Percentiles rank a stretch among this genome's conserved stretches.
These are phyloP conservation scores for Poecilia latipinna DNA, from an alignment of 2,113 vertebrate species.

Conservation along the genomic window DNA sequence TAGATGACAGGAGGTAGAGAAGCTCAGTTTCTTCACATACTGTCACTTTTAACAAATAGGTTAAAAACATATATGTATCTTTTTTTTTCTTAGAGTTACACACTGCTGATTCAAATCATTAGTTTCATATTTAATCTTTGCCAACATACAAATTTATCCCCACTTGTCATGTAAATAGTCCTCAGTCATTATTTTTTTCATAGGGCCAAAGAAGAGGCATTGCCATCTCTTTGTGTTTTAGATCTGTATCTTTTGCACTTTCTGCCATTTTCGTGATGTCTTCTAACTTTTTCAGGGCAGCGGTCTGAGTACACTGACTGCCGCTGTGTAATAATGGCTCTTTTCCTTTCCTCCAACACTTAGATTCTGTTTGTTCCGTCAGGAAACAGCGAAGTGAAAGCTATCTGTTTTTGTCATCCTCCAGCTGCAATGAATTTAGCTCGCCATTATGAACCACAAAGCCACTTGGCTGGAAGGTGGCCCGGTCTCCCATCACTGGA, in stretches of 20 bases:
- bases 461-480: slow-evolving; percentile 54
- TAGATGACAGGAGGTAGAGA: too few relatives aligned
- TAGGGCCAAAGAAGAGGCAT: slow-evolving; percentile 4
- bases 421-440: slow-evolving; percentile 55
- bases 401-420: slow-evolving; percentile 31
- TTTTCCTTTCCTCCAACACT: slow-evolving; percentile 24
- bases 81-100: too few relatives aligned
- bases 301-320: neutral
- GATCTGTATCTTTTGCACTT: slow-evolving; percentile 11
- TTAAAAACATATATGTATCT: too few relatives aligned
- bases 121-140: neutral
- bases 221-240: slow-evolving; percentile 10
- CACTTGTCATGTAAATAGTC: slow-evolving; percentile 11
- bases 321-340: slow-evolving; percentile 1
- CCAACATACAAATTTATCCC: slow-evolving; percentile 9
- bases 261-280: slow-evolving; percentile 17
- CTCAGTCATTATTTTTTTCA: slow-evolving; percentile 11
- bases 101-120: neutral
- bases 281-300: slow-evolving; percentile 18
- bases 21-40: too few relatives aligned
- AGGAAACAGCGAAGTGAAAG: slow-evolving; percentile 45
- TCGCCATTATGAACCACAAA: slow-evolving; percentile 49
- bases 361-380: slow-evolving; percentile 42
- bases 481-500: slow-evolving; percentile 45
- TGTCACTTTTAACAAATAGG: too few relatives aligned